phyloP scores from a whole-genome alignment of 2,888 invertebrate species.

The Autographa pulchrina region DNA sequence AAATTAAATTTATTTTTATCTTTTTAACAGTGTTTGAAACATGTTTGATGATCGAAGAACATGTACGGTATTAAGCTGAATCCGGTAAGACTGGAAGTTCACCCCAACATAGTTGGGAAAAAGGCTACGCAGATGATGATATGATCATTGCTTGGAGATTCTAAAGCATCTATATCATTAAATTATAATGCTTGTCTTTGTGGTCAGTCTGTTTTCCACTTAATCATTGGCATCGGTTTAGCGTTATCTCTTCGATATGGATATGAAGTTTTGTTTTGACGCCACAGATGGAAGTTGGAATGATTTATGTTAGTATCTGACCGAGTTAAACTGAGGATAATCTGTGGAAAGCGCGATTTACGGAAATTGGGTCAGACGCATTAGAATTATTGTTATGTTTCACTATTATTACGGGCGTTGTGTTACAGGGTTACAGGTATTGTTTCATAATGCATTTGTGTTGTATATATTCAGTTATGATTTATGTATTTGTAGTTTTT shows the following conservation, averaged over 20 bases:
- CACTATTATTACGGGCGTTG: neutral
- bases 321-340: slow-evolving; percentile 38
- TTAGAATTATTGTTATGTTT: neutral
- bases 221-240: slow-evolving; percentile 58
- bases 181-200: no score
- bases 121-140: no score
- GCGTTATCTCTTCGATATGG: slow-evolving; percentile 50
- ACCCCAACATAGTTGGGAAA: no score
- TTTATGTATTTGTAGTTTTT: neutral
- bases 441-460: neutral
- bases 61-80: no score
- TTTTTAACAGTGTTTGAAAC: no score
- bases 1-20: no score
- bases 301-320: slow-evolving; percentile 71
- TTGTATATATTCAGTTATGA: neutral
- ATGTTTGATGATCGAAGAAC: no score
- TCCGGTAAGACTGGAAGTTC: no score
- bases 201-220: slow-evolving; percentile 47
- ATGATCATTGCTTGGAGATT: no score
- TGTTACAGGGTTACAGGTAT: no score
- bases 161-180: no score
- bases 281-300: slow-evolving; percentile 67
- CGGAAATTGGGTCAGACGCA: neutral
- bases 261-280: slow-evolving; percentile 71
- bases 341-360: slow-evolving; percentile 28